phyloP scores from a whole-genome alignment of 2,888 invertebrate genomes.

The Emmelina monodactyla region DNA sequence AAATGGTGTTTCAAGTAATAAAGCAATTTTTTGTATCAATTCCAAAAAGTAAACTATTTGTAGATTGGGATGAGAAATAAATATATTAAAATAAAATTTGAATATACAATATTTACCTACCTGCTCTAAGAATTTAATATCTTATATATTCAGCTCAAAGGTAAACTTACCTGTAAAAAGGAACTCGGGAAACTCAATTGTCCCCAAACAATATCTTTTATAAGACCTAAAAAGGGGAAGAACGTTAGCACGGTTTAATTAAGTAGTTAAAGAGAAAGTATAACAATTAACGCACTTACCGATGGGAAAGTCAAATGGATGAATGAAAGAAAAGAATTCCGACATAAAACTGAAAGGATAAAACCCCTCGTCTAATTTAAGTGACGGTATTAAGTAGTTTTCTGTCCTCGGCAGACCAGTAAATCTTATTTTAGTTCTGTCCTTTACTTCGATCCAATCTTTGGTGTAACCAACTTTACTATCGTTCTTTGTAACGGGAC shows the following conservation, averaged over 20 bases:
- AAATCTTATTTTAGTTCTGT: slow-evolving; percentile 54
- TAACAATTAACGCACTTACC: slow-evolving; percentile 49
- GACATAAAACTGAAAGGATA: slow-evolving; percentile 71
- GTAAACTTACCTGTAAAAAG: slow-evolving; percentile 43
- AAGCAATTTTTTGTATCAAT: too few species aligned
- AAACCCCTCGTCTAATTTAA: slow-evolving; percentile 68
- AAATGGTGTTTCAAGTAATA: too few species aligned
- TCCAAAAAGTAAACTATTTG: too few species aligned
- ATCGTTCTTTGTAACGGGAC: slow-evolving; percentile 34
- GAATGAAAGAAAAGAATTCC: slow-evolving; percentile 67
- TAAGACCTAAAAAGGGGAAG: slow-evolving; percentile 33
- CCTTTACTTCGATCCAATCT: slow-evolving; percentile 46
- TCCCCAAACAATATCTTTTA: slow-evolving; percentile 54
- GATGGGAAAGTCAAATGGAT: slow-evolving; percentile 70
- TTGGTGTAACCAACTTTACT: slow-evolving; percentile 36
- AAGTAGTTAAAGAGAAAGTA: background rate
- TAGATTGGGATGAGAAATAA: too few species aligned
- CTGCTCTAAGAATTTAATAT: too few species aligned
- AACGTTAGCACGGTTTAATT: background rate
- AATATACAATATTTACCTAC: too few species aligned
- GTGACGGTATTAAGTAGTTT: slow-evolving; percentile 54
- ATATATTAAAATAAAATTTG: too few species aligned
- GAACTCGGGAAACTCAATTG: slow-evolving; percentile 53
- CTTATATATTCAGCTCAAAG: too few species aligned
- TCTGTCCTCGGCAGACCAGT: slow-evolving; percentile 50